Evolutionary conservation across 2,797 vertebrate species (phyloP).

Genomic region (Darevskia mixta): DNA sequence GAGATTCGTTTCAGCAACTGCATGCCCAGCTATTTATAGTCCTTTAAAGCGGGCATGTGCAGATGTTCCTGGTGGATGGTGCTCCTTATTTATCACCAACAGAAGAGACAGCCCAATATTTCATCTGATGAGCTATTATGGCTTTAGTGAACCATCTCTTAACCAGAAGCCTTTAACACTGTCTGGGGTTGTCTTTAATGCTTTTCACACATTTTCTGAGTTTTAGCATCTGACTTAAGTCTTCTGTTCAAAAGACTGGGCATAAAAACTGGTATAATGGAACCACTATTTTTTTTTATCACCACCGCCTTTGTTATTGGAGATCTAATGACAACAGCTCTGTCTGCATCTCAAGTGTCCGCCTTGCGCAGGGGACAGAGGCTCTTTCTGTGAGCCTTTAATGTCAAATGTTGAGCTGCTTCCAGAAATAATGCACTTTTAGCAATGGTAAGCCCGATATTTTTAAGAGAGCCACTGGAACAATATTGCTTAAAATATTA

Average conservation of each 20-base stretch:
- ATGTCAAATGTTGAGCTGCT: slow-evolving; percentile 36
- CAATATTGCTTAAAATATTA: slow-evolving; percentile 48
- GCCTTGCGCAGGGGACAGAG: neutral
- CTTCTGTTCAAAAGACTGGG: slow-evolving; percentile 2
- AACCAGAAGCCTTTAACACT: slow-evolving; percentile 9
- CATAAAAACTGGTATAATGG: neutral
- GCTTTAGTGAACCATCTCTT: slow-evolving; percentile 21
- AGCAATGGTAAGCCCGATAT: slow-evolving; percentile 46
- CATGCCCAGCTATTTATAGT: neutral
- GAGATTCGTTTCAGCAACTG: neutral
- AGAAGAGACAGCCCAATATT: neutral
- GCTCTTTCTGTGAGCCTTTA: slow-evolving; percentile 8
- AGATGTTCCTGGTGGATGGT: neutral
- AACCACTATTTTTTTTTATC: neutral
- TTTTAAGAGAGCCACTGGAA: slow-evolving; percentile 32
- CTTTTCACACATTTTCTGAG: slow-evolving; percentile 30
- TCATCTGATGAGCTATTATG: neutral
- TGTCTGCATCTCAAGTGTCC: slow-evolving; percentile 12
- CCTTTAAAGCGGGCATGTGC: neutral
- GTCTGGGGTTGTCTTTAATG: neutral
- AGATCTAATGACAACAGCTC: neutral
- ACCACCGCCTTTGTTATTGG: slow-evolving; percentile 7
- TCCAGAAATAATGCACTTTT: slow-evolving; percentile 35
- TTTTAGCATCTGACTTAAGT: slow-evolving; percentile 14
- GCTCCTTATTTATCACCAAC: rapidly evolving